Evolutionary conservation across 2,113 vertebrate genomes (phyloP), one percentile per base, ranked within the genome.

Genomic region (Eolophus roseicapilla): DNA sequence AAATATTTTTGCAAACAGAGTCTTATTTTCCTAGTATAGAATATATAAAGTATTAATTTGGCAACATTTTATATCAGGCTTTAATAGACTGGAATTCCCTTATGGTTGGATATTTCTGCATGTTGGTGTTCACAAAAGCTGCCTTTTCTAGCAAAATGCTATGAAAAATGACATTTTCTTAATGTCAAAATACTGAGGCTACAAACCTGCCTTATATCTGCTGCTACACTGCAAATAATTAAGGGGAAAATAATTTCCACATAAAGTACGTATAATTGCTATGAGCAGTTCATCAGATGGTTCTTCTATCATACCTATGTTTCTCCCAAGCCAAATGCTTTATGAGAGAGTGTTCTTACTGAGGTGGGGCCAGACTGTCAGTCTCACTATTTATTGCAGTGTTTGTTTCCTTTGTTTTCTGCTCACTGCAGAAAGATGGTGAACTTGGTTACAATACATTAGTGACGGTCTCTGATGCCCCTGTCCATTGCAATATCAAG

Each of bases 21-120:
- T 88, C 96, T 91, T 94, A 89, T 95, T 94, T 92, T 82, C 83
- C 35, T 59, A 65, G 50, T 76, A 55, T 41, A 94, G 52, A 88
- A 67, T 87, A 85, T 33, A 75, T n/a, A 27, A 85, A 90, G 90
- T 35, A 90, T 59, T 86, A 27, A 46, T 78, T 73, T 57, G 19
- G 52, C 24, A 53, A 13, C 25, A 60, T 50, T 83, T 92, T 60
- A 50, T 92, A 39, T 71, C 27, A 65, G 50, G 44, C 19, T 64
- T 70, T 11, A 92, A 33, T 50, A 88, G 67, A 39, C 39, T 71
- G 49, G 60, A 64, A 25, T 82, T 68, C 31, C n/a, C 7, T 39
- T 77, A 46, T 33, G 47, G 33, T 46, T 94, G 33, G 18, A 2
- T 95, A 71, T 92, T 95, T 89, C 46, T 86, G 92, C 55, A 57